Evolutionary conservation across 1,140 invertebrate genomes (phyloP).

Genomic region (Bombus affinis): DNA sequence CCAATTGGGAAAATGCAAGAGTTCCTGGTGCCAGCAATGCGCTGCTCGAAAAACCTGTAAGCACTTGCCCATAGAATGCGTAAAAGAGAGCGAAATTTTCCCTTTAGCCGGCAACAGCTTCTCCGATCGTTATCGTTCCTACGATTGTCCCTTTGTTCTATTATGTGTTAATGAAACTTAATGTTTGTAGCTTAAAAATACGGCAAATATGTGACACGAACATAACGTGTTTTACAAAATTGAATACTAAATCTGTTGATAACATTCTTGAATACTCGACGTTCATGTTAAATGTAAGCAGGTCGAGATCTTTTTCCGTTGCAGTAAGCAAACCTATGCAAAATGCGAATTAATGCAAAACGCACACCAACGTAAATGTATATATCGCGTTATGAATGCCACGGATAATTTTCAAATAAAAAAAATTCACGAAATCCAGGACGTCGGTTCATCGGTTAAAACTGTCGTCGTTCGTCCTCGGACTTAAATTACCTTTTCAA

Average conservation of each 20-base stretch:
- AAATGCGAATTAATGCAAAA: not conserved
- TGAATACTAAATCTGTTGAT: not conserved
- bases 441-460: not conserved
- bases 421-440: not conserved
- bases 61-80: not conserved
- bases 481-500: constrained; percentile 28
- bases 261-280: not conserved
- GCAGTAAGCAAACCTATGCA: not conserved
- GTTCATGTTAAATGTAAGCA: not conserved
- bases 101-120: not conserved
- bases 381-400: not conserved
- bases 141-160: not conserved
- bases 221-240: not conserved
- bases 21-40: not conserved
- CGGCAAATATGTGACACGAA: not conserved
- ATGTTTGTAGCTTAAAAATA: not conserved
- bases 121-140: constrained; percentile 13
- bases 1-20: constrained; percentile 28
- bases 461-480: not conserved
- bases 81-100: not conserved
- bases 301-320: not conserved
- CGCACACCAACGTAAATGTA: not conserved
- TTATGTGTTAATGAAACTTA: too few species aligned
- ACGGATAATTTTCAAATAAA: not conserved
- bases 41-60: constrained; percentile 22